Percentiles rank a stretch among this genome's conserved stretches.
These are phyloP conservation scores for Capricornis sumatraensis DNA, from an alignment of 2,113 vertebrate genomes.

Conservation along the genomic window DNA sequence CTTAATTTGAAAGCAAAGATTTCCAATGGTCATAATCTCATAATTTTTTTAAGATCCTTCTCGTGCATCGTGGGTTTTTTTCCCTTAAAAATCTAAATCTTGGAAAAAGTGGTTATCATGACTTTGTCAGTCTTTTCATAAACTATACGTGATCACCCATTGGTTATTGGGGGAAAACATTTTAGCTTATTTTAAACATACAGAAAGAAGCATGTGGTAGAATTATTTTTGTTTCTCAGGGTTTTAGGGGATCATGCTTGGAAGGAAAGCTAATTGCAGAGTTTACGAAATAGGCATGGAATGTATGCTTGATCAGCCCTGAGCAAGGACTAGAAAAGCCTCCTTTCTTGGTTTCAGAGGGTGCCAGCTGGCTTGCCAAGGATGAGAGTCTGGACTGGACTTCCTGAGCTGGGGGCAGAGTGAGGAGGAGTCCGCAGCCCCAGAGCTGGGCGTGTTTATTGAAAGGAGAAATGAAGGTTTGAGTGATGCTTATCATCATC, in stretches of 20 bases:
- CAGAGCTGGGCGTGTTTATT: background rate
- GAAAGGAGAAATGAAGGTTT: background rate
- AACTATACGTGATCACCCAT: background rate
- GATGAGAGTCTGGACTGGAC: background rate
- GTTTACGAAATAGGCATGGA: constrained; percentile 69
- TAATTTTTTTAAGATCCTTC: background rate
- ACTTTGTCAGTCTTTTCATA: background rate
- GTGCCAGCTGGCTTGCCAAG: constrained; percentile 39
- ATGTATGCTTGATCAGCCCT: constrained; percentile 63
- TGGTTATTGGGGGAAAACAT: background rate
- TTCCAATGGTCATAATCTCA: background rate
- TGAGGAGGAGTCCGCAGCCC: background rate
- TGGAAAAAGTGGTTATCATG: background rate
- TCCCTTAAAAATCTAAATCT: background rate
- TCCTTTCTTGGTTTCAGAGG: constrained; percentile 45
- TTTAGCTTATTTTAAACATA: constrained; percentile 43
- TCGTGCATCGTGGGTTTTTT: background rate
- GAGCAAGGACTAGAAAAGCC: constrained; percentile 23
- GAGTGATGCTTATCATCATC: background rate
- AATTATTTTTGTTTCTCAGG: constrained; percentile 60
- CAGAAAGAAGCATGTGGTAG: constrained; percentile 26
- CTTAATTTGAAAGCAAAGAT: background rate
- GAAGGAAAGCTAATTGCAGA: constrained; percentile 69
- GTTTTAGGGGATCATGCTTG: constrained; percentile 67
- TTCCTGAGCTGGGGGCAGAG: background rate